These are phyloP conservation scores for Aphidius ervi DNA, from an alignment of 1,140 invertebrate species.

Conservation along the genomic window DNA sequence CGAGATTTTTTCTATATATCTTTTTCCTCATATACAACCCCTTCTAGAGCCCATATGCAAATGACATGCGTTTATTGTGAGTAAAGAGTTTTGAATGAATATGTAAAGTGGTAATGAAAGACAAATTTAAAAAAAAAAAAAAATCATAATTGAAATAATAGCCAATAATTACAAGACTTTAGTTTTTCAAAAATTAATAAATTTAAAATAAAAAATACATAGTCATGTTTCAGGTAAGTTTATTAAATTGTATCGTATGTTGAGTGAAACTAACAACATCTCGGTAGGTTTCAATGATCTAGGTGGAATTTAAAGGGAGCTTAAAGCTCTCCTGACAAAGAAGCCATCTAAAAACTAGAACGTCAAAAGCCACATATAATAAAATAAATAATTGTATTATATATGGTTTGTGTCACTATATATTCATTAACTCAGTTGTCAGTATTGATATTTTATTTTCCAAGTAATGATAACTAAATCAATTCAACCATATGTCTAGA, in stretches of 20 bases:
- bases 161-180: background rate
- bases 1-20: conserved; percentile 16
- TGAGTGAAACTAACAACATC: background rate
- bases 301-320: conserved; percentile 17
- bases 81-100: conserved; percentile 47
- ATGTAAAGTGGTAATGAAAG: conserved; percentile 43
- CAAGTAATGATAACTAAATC: too few relatives aligned
- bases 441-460: too few relatives aligned
- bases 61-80: conserved; percentile 46
- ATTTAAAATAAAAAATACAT: too few relatives aligned
- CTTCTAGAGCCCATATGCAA: conserved; percentile 43
- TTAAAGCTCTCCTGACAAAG: conserved; percentile 23
- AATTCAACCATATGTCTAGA: too few relatives aligned
- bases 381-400: too few relatives aligned
- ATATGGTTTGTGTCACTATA: too few relatives aligned
- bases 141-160: background rate
- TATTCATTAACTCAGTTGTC: too few relatives aligned
- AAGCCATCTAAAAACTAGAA: conserved; percentile 46
- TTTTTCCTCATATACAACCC: conserved; percentile 26
- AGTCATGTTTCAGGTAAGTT: too few relatives aligned
- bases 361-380: conserved; percentile 20
- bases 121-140: conserved; percentile 26
- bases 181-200: too few relatives aligned
- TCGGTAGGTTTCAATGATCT: background rate
- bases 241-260: too few relatives aligned